Percentiles rank a stretch among this genome's conserved stretches.
Evolutionary conservation across 2,113 vertebrate genomes (phyloP).

Genomic region (Heloderma charlesbogerti): DNA sequence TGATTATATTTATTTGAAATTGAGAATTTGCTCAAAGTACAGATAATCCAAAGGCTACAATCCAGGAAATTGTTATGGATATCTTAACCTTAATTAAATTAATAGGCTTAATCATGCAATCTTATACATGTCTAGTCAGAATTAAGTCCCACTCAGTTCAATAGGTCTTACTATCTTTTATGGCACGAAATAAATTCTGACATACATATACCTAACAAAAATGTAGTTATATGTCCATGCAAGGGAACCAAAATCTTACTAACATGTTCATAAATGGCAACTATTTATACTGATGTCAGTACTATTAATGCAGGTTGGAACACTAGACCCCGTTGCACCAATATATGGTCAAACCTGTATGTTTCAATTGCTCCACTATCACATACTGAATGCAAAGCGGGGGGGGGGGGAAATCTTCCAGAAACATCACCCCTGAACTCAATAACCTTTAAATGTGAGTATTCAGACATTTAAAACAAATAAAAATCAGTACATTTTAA

Average conservation of each 20-base stretch:
- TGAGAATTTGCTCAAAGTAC: not conserved
- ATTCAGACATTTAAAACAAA: not conserved
- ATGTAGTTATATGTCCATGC: not conserved
- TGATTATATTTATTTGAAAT: not conserved
- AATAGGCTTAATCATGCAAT: not conserved
- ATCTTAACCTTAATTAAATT: not conserved
- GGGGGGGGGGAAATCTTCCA: constrained; percentile 10
- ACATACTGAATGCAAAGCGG: not conserved
- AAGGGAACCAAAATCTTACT: not conserved
- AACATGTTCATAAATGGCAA: not conserved
- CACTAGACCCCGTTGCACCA: not conserved
- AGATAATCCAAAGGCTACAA: not conserved
- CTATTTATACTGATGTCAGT: not conserved
- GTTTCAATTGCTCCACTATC: not conserved
- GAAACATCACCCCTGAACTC: not conserved
- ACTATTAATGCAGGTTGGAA: not conserved
- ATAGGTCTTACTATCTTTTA: not conserved
- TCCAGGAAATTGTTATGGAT: too few relatives aligned
- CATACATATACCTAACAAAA: not conserved
- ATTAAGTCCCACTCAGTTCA: not conserved
- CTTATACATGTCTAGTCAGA: not conserved
- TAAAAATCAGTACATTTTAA: not conserved
- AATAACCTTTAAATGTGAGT: not conserved
- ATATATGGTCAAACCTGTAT: not conserved
- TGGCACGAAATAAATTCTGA: not conserved